Percentiles rank a stretch among this genome's conserved stretches.
phyloP scores from a whole-genome alignment of 1,140 invertebrate genomes.

The Gryllus bimaculatus region DNA sequence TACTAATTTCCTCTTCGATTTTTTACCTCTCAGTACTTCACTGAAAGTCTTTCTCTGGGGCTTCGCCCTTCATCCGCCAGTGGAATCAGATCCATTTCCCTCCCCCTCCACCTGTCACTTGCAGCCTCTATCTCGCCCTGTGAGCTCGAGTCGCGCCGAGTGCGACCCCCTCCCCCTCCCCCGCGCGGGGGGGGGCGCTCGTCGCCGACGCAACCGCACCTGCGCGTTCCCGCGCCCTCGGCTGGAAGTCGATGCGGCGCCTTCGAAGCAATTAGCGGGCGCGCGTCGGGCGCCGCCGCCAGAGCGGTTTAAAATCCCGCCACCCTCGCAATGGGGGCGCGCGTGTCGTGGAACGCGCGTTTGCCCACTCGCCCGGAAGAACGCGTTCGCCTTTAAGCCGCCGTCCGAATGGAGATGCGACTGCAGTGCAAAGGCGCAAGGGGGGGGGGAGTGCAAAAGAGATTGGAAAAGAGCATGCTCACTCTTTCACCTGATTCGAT shows the following conservation, averaged over 20 bases:
- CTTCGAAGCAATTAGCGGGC: not conserved
- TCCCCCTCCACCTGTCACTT: too few species aligned
- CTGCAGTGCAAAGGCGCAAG: not conserved
- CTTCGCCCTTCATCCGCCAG: too few species aligned
- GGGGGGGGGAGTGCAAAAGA: not conserved
- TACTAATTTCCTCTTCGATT: too few species aligned
- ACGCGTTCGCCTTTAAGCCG: not conserved
- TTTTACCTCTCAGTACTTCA: too few species aligned
- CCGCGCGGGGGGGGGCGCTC: too few species aligned
- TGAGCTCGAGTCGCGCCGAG: not conserved
- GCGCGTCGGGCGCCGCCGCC: too few species aligned
- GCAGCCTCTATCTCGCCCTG: too few species aligned
- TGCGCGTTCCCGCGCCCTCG: not conserved
- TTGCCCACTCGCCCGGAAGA: not conserved
- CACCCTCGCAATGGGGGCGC: not conserved
- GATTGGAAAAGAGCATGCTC: not conserved
- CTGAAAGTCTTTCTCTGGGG: too few species aligned
- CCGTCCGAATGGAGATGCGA: not conserved
- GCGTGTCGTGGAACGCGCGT: not conserved
- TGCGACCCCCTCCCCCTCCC: too few species aligned
- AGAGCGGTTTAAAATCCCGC: not conserved
- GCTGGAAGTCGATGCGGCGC: not conserved
- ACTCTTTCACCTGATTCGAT: too few species aligned
- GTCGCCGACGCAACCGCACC: not conserved
- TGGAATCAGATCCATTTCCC: too few species aligned